A percentile compares a stretch with the other conserved stretches of the same genome.
Evolutionary conservation across 2,888 invertebrate species (phyloP).

Genomic region (Lysandra bellargus): DNA sequence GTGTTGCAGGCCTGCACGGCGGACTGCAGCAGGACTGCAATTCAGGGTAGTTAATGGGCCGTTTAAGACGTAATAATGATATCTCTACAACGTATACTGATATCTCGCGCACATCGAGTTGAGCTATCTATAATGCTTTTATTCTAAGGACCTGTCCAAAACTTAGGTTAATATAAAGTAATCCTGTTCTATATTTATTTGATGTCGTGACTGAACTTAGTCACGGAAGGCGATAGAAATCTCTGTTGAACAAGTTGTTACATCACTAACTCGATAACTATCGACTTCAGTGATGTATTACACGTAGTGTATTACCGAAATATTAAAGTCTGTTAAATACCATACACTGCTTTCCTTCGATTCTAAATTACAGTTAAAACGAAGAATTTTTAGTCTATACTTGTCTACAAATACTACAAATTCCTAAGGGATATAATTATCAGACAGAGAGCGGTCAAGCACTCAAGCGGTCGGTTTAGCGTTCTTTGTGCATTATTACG

Average conservation of each 20-base stretch:
- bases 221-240: not conserved
- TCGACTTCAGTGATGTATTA: not conserved
- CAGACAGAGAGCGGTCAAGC: too few relatives aligned
- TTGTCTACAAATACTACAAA: too few relatives aligned
- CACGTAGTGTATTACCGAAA: not conserved
- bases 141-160: slow-evolving; percentile 33
- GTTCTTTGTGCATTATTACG: too few relatives aligned
- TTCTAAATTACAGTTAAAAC: not conserved
- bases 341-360: not conserved
- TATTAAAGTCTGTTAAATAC: not conserved
- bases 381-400: too few relatives aligned
- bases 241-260: not conserved
- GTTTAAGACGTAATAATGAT: too few relatives aligned
- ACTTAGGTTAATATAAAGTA: slow-evolving; percentile 33
- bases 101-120: not conserved
- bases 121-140: slow-evolving; percentile 19
- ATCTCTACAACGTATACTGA: not conserved
- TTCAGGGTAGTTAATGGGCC: too few relatives aligned
- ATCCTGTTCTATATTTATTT: slow-evolving; percentile 11
- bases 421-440: too few relatives aligned
- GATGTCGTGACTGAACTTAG: slow-evolving; percentile 3
- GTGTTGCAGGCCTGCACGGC: too few relatives aligned
- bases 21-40: too few relatives aligned
- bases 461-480: too few relatives aligned
- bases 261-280: not conserved